Evolutionary conservation across 2,113 vertebrate species (phyloP), one percentile per base, ranked within the genome.

Genomic region (Actenoides lindsayi): DNA sequence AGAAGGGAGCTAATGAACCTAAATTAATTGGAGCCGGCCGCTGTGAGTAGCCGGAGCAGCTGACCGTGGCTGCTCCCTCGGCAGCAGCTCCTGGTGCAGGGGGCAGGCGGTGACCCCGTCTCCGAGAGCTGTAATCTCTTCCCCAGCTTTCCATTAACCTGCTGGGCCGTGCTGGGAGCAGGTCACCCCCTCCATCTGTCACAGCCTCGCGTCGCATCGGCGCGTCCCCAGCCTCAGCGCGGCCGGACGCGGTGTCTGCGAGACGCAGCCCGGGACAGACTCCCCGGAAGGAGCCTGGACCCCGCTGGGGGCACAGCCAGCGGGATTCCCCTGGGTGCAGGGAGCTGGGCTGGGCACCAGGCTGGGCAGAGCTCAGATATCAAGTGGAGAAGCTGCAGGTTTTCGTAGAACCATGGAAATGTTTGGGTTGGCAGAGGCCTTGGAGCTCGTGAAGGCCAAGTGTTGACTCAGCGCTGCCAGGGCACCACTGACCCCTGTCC

Each of bases 361-460:
- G 0, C 0, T 0, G 16, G 68, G 53, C 75, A 35, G 60, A 48
- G 31, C 30, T 35, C 9, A 0, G 56, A 5, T 3, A 23, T 0
- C 13, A 15, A 18, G 25, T 2, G 39, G 69, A 68, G 54, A 81
- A 75, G 11, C 35, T 9, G 62, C 41, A 8, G 8, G 0, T n/a
- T 35, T 54, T 28, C 27, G 30, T 8, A 54, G 27, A 54, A 28
- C 17, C 53, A 9, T 9, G 16, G 53, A 31, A 56, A 8, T 31
- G 53, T 56, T 27, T 10, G 16, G 28, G 28, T 17, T 17, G 53
- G 53, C 6, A 56, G 30, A 53, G 51, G 28, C 11, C 25, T 53
- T 53, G 13, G 13, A 18, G 56, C 31, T 57, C 11, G 2, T 57
- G 18, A 18, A 21, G 31, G 2, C 17, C 56, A 33, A n/a, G 18